Percentiles rank a stretch among this genome's conserved stretches.
These are phyloP conservation scores for Coelinius sp. DNA, from an alignment of 2,888 invertebrate species.

Conservation along the genomic window DNA sequence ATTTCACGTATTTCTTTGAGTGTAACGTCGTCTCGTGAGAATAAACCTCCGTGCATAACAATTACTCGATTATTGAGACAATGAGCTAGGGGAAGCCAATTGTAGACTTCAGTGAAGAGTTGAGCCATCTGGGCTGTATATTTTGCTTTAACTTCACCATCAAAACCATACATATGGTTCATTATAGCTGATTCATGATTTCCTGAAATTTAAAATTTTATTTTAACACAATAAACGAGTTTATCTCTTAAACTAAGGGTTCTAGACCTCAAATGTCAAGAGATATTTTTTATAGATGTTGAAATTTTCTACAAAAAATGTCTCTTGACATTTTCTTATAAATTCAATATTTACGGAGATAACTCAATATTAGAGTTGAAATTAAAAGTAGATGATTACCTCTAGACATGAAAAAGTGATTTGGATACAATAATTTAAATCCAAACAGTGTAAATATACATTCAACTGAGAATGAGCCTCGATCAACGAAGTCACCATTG, in stretches of 20 bases:
- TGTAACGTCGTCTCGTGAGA: conserved; percentile 94
- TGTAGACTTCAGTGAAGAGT: conserved; percentile 98
- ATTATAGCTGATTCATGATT: conserved; percentile 98
- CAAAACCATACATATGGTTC: conserved; percentile 99
- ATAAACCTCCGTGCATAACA: conserved; percentile 98
- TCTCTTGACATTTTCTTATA: no score
- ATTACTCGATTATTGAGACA: conserved; percentile 89
- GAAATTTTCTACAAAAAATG: no score
- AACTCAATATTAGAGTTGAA: background rate
- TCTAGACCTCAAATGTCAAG: no score
- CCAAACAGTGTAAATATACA: conserved; percentile 98
- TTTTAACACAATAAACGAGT: conserved; percentile 19
- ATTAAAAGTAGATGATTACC: conserved; percentile 75
- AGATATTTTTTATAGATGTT: no score
- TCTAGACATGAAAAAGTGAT: conserved; percentile 97
- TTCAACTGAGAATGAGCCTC: conserved; percentile 99
- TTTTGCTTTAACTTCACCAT: conserved; percentile 97
- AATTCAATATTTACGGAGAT: no score
- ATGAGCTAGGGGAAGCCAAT: conserved; percentile 96
- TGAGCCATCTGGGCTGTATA: conserved; percentile 96
- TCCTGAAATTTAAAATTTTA: conserved; percentile 73
- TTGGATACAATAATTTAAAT: conserved; percentile 95
- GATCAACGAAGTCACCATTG: conserved; percentile 99
- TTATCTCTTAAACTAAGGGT: no score
- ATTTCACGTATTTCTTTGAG: conserved; percentile 91